These are phyloP conservation scores for Antheraea mylitta DNA, from an alignment of 1,140 invertebrate genomes.

Conservation along the genomic window DNA sequence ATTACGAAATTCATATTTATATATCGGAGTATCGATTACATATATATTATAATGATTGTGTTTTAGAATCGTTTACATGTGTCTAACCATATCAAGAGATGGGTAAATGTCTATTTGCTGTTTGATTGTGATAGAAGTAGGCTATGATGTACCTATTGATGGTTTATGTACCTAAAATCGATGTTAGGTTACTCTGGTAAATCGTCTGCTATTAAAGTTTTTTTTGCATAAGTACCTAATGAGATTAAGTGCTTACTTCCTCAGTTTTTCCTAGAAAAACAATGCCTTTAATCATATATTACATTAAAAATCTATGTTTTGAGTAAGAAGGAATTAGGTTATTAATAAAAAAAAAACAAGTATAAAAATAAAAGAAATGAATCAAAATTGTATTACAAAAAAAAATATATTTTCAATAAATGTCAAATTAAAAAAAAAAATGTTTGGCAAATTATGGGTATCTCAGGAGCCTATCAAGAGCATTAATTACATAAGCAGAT, in stretches of 20 bases:
- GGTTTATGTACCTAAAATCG: constrained; percentile 34
- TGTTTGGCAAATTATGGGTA: too few species aligned
- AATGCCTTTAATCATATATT: too few species aligned
- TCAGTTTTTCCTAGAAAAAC: constrained; percentile 19
- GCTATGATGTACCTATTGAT: constrained; percentile 23
- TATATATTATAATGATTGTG: constrained; percentile 40
- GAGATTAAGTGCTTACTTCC: constrained; percentile 22
- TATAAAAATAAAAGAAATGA: too few species aligned
- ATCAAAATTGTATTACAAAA: too few species aligned
- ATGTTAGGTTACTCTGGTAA: constrained; percentile 26
- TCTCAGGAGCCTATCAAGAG: too few species aligned
- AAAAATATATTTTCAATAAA: too few species aligned
- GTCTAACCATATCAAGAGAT: constrained; percentile 58
- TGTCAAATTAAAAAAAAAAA: too few species aligned
- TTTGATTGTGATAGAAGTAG: constrained; percentile 26
- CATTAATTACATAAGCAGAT: too few species aligned
- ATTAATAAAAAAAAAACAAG: too few species aligned
- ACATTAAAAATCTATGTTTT: too few species aligned
- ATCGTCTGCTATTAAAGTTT: constrained; percentile 22
- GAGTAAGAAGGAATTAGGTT: too few species aligned
- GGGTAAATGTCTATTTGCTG: constrained; percentile 26
- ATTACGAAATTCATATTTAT: constrained; percentile 16
- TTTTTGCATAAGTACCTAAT: neutral
- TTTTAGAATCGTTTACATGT: constrained; percentile 63
- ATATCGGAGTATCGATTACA: constrained; percentile 18